Conservation (phyloP, 2,888 invertebrate genomes). For the Liodrosophila aerea region DNA sequence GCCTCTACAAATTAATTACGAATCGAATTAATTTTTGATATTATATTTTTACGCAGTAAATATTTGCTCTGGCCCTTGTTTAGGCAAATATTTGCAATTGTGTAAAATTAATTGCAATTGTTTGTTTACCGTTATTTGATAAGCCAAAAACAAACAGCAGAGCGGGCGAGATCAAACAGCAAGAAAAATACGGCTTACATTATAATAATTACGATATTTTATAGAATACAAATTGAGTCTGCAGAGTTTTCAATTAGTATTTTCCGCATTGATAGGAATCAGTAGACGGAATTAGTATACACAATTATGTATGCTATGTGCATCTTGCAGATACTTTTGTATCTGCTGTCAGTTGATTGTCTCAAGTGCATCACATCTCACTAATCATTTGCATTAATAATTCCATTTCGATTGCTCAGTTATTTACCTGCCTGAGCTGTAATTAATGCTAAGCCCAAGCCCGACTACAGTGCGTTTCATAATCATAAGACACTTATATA, state of each 20-base stretch:
- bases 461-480: too few relatives aligned
- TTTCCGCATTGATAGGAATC: too few relatives aligned
- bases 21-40: conserved; percentile 69
- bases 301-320: conserved; percentile 26
- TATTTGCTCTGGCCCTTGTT: conserved; percentile 31
- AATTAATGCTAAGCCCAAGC: conserved; percentile 46
- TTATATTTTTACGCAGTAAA: conserved; percentile 19
- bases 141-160: conserved; percentile 8
- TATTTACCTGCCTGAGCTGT: conserved; percentile 43
- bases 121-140: conserved; percentile 31
- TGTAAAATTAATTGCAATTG: conserved; percentile 58
- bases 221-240: too few relatives aligned
- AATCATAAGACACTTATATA: too few relatives aligned
- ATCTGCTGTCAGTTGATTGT: conserved; percentile 2
- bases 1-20: conserved; percentile 57
- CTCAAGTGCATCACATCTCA: conserved; percentile 11
- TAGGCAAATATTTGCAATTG: conserved; percentile 58
- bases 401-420: conserved; percentile 40
- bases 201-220: not conserved
- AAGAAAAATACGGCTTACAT: not conserved
- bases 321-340: conserved; percentile 40
- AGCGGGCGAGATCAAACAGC: not conserved
- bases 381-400: conserved; percentile 68
- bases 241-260: too few relatives aligned
- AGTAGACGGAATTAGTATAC: too few relatives aligned